Evolutionary conservation across 2,888 invertebrate genomes (phyloP).

Genomic region (Scrobipalpa atriplicella): DNA sequence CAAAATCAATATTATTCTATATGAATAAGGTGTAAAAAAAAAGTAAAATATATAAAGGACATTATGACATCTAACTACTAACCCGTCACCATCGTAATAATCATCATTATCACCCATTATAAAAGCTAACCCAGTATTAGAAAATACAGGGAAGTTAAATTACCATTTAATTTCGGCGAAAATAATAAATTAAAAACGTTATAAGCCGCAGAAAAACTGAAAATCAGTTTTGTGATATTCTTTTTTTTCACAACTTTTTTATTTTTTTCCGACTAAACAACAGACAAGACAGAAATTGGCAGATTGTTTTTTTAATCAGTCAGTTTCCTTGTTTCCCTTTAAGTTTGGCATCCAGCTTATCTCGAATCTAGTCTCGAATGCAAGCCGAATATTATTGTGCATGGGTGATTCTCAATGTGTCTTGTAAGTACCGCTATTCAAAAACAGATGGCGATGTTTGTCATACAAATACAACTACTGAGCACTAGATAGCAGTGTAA

Average conservation of each 20-base stretch:
- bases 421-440: no score
- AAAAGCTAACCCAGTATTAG: slow-evolving; percentile 41
- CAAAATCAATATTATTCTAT: background rate
- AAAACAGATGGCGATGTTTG: no score
- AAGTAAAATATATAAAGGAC: background rate
- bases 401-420: no score
- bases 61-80: slow-evolving; percentile 55
- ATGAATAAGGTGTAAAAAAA: background rate
- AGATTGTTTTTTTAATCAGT: background rate
- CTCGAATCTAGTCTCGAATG: no score
- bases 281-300: background rate
- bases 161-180: slow-evolving; percentile 49
- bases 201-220: background rate
- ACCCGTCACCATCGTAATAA: slow-evolving; percentile 78
- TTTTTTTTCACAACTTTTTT: background rate
- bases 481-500: no score
- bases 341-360: no score
- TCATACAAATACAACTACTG: no score
- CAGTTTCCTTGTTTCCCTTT: no score
- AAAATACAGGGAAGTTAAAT: slow-evolving; percentile 47
- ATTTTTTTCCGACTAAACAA: no score
- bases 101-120: slow-evolving; percentile 74
- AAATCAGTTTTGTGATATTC: background rate
- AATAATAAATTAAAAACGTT: background rate
- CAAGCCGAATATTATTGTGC: no score